A percentile compares a stretch with the other conserved stretches of the same genome.
Evolutionary conservation across 2,113 vertebrate species (phyloP).

Genomic region (Excalfactoria chinensis): DNA sequence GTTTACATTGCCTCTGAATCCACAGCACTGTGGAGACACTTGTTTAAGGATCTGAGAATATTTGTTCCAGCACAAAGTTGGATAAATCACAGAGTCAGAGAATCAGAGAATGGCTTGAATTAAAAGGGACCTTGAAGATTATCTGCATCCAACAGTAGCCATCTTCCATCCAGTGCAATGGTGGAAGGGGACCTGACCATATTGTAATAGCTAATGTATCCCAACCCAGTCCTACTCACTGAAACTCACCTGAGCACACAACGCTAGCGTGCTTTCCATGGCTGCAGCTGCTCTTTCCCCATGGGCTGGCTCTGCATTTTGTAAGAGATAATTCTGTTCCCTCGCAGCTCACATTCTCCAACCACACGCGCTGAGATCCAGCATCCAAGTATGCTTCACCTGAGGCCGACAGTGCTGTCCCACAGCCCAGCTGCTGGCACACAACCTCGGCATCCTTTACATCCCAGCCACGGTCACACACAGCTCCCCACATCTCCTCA

Average conservation of each 20-base stretch:
- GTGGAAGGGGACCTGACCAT: too few species aligned
- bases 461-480: slow-evolving; percentile 72
- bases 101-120: neutral
- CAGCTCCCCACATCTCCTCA: slow-evolving; percentile 55
- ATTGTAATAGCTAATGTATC: neutral
- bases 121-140: neutral
- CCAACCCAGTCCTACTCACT: neutral
- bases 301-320: slow-evolving; percentile 23
- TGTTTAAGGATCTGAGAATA: too few species aligned
- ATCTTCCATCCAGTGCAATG: neutral
- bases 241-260: slow-evolving; percentile 50
- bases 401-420: neutral
- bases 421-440: slow-evolving; percentile 73
- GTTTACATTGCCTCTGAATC: accelerated
- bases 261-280: slow-evolving; percentile 65
- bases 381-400: neutral
- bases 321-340: slow-evolving; percentile 54
- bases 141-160: neutral
- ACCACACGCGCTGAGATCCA: slow-evolving; percentile 54
- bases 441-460: slow-evolving; percentile 37
- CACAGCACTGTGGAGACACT: neutral
- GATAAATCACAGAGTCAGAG: neutral
- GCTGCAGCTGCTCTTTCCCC: slow-evolving; percentile 70
- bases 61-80: neutral
- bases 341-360: slow-evolving; percentile 69